Conservation (phyloP, 2,113 vertebrate genomes). For the Scophthalmus maximus region DNA sequence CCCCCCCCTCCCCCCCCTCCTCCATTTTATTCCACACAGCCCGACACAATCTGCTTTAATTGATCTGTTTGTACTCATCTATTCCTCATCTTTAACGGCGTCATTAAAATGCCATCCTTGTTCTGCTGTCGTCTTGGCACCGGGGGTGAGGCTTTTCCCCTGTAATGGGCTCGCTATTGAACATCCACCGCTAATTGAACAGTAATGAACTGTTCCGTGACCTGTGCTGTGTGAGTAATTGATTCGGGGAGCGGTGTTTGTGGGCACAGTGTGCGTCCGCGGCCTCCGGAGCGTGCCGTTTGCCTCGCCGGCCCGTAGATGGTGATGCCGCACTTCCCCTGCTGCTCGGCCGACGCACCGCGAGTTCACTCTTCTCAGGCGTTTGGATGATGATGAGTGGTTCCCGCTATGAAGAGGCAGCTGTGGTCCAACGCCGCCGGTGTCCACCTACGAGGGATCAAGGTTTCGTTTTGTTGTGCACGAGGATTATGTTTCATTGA, state of each 20-base stretch:
- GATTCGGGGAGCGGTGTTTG: slow-evolving; percentile 76
- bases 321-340: slow-evolving; percentile 71
- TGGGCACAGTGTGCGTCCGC: slow-evolving; percentile 58
- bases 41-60: slow-evolving; percentile 44
- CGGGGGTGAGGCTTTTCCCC: slow-evolving; percentile 54
- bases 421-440: slow-evolving; percentile 46
- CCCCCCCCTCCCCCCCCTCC: not conserved
- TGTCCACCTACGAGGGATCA: slow-evolving; percentile 32
- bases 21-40: slow-evolving; percentile 8
- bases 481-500: slow-evolving; percentile 15
- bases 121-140: slow-evolving; percentile 60
- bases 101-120: slow-evolving; percentile 69
- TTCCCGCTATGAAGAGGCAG: slow-evolving; percentile 22
- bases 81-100: slow-evolving; percentile 57
- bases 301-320: slow-evolving; percentile 64
- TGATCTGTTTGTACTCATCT: slow-evolving; percentile 54
- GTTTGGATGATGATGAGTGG: too few species aligned
- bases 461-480: slow-evolving; percentile 4
- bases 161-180: slow-evolving; percentile 71
- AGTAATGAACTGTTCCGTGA: slow-evolving; percentile 77
- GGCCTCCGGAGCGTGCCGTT: slow-evolving; percentile 36
- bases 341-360: not conserved
- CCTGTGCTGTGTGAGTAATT: slow-evolving; percentile 78
- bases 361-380: not conserved
- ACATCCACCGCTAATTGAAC: slow-evolving; percentile 76